Conservation (phyloP, 2,113 vertebrate species). For the Rafetus swinhoei region DNA sequence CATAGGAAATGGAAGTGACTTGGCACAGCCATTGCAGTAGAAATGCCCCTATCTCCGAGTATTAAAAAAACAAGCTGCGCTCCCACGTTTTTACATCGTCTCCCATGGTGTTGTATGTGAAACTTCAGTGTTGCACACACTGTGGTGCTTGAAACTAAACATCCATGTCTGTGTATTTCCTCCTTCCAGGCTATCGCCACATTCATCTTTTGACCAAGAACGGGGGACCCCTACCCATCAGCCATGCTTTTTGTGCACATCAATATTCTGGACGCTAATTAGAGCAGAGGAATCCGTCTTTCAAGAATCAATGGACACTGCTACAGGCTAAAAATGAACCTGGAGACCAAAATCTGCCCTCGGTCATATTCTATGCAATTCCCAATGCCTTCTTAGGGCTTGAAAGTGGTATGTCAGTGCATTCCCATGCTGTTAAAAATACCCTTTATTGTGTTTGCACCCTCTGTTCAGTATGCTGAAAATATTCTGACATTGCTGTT, state of each 20-base stretch:
- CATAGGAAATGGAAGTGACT: neutral
- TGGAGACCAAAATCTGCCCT: neutral
- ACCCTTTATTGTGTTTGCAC: neutral
- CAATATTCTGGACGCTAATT: conserved; percentile 77
- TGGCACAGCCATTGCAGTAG: neutral
- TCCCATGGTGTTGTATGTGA: neutral
- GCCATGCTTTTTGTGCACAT: conserved; percentile 91
- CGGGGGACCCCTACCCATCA: conserved; percentile 85
- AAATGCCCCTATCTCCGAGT: neutral
- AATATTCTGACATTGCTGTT: conserved; percentile 48
- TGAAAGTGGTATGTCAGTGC: neutral
- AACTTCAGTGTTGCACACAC: neutral
- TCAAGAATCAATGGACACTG: neutral
- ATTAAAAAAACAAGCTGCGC: neutral
- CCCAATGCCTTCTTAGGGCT: conserved; percentile 34
- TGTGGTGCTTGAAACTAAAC: neutral
- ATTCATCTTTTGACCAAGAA: conserved; percentile 91
- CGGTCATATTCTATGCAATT: neutral
- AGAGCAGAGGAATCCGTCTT: conserved; percentile 2
- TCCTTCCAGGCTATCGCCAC: conserved; percentile 90
- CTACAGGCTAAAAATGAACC: neutral
- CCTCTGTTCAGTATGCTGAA: conserved; percentile 33
- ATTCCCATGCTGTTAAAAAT: neutral
- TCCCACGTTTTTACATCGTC: neutral
- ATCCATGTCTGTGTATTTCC: neutral